These are phyloP conservation scores for Desoria tigrina DNA, from an alignment of 2,888 invertebrate genomes.

Conservation along the genomic window DNA sequence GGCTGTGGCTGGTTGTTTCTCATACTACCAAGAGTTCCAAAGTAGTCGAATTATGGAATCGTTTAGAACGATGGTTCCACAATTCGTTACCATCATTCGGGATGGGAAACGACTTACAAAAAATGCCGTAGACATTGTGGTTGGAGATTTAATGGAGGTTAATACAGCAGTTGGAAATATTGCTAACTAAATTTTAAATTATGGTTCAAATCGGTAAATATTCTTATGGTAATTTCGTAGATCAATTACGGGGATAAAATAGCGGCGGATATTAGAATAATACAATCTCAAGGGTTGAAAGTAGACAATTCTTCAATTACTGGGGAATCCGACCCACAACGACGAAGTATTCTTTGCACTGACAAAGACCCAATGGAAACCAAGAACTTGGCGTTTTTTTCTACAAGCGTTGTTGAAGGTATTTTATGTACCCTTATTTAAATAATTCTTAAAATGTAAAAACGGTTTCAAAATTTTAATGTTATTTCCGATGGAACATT, in stretches of 20 bases:
- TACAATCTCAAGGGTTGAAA: constrained; percentile 22
- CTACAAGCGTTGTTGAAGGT: constrained; percentile 23
- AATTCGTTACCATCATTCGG: constrained; percentile 21
- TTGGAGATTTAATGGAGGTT: constrained; percentile 25
- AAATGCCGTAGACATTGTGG: constrained; percentile 11
- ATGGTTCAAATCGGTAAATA: background rate
- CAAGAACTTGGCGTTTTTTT: constrained; percentile 25
- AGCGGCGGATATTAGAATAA: constrained; percentile 17
- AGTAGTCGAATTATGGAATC: constrained; percentile 22
- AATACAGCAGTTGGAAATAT: background rate
- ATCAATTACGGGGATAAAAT: constrained; percentile 16
- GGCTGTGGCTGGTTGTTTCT: constrained; percentile 15
- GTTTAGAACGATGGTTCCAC: constrained; percentile 20
- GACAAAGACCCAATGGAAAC: constrained; percentile 25
- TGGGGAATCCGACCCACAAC: constrained; percentile 22
- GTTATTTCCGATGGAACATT: background rate
- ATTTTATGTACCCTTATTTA: background rate
- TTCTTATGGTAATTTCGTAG: background rate
- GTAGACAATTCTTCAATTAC: constrained; percentile 28
- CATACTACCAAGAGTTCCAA: constrained; percentile 23
- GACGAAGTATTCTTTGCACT: constrained; percentile 10
- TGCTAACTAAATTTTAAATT: background rate
- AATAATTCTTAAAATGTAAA: background rate
- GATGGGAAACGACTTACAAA: constrained; percentile 8
- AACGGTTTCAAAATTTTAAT: background rate